Evolutionary conservation across 2,888 invertebrate genomes (phyloP), one percentile per base, ranked within the genome.

Genomic region (Prionchulus punctatus): DNA sequence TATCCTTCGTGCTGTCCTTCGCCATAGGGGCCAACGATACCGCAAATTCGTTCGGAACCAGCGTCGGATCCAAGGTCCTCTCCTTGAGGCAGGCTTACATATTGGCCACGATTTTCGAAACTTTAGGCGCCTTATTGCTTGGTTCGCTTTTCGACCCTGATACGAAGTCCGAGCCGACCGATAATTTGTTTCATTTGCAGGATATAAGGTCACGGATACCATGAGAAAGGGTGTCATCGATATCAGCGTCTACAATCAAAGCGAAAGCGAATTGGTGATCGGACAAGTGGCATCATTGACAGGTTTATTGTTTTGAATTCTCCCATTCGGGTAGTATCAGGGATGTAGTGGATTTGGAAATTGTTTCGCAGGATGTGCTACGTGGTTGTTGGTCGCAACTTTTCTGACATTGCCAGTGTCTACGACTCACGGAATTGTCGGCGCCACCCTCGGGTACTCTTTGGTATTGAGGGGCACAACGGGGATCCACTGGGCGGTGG

Each of bases 1-100:
- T 98, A 64, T 91, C 96, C 56, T 98, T 98, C 74, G 75, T 90
- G 59, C 76, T 98, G 75, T 94, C 96, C 55, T 96, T 98, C 75
- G 96, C 94, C 53, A 92, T 98, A 67, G 98, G 98, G 51, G 96
- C 96, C 60, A 96, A 98, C 72, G 96, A 98, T 76, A 96, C 96
- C 59, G 96, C 96, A 63, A 98, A 98, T 72, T 90, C 91, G 18
- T 98, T 98, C 73, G 98, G 96, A 28, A 98, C 98, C 49, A 90
- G 90, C 61, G 96, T 98, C 43, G 98, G 98, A 27, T 86, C 92
- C 59, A 89, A 89, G 72, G 96, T 96, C 53, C 79, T 98, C 62
- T 88, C 89, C 48, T 82, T 98, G 60, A 79, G 82, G 60, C 86
- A 88, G 72, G 98, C 98, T 30, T 98, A 96, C 72, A 79, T 89